A percentile compares a stretch with the other conserved stretches of the same genome.
phyloP scores from a whole-genome alignment of 2,888 invertebrate species.

The Syrista parreyssii region DNA sequence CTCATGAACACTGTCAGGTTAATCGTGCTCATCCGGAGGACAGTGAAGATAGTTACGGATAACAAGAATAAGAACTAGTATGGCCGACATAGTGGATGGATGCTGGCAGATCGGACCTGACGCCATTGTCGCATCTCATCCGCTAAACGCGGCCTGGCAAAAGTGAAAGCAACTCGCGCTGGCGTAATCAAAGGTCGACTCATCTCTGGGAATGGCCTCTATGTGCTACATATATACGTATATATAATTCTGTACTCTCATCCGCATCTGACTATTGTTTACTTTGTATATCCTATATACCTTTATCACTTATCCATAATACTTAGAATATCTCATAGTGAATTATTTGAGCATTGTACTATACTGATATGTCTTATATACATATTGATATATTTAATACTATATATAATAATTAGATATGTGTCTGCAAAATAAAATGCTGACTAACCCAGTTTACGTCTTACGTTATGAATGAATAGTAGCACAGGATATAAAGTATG shows the following conservation, averaged over 20 bases:
- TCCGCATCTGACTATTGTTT: background rate
- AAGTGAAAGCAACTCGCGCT: conserved; percentile 35
- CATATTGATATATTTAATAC: too few species aligned
- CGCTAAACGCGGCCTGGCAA: conserved; percentile 13
- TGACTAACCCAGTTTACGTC: background rate
- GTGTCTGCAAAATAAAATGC: background rate
- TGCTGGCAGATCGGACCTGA: background rate
- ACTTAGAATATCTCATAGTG: too few species aligned
- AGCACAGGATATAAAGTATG: background rate
- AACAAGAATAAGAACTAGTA: background rate
- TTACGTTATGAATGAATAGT: background rate
- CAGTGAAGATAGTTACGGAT: background rate
- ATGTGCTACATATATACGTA: background rate
- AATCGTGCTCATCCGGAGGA: background rate
- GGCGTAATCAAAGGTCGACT: conserved; percentile 39
- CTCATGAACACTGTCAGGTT: background rate
- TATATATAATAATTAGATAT: background rate
- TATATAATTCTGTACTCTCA: background rate
- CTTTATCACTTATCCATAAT: too few species aligned
- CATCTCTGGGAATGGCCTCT: conserved; percentile 28
- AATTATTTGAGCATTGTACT: background rate
- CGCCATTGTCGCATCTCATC: conserved; percentile 15
- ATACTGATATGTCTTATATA: background rate
- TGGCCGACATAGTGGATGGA: background rate
- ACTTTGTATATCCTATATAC: background rate